Evolutionary conservation across 2,113 vertebrate genomes (phyloP).

Genomic region (Crotalus viridis): DNA sequence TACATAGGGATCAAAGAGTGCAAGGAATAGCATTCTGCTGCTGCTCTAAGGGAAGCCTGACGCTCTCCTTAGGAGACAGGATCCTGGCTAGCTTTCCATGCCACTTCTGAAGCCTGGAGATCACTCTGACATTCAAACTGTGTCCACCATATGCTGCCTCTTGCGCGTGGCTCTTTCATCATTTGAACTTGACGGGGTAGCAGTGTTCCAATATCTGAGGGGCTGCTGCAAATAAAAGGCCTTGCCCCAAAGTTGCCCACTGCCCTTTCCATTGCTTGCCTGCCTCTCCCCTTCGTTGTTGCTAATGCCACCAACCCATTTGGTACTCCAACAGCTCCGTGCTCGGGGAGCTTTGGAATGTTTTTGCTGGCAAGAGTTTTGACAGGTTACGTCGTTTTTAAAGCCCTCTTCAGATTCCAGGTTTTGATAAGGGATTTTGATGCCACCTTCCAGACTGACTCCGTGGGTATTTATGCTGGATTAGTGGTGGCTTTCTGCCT

Average conservation of each 20-base stretch:
- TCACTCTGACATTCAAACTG: background rate
- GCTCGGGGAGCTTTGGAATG: background rate
- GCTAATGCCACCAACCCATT: background rate
- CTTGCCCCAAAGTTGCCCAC: background rate
- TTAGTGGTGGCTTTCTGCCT: constrained; percentile 46
- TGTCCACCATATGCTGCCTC: background rate
- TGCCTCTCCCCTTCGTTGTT: background rate
- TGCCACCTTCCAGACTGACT: constrained; percentile 62
- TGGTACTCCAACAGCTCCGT: background rate
- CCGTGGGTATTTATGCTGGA: constrained; percentile 63
- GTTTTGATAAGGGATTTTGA: constrained; percentile 42
- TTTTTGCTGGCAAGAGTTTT: constrained; percentile 49
- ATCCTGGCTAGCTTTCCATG: background rate
- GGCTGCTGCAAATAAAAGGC: background rate
- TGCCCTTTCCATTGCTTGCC: background rate
- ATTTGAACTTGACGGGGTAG: background rate
- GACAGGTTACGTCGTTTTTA: constrained; percentile 37
- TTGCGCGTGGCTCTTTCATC: background rate
- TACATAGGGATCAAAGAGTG: background rate
- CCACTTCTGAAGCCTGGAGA: background rate
- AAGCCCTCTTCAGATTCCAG: constrained; percentile 39
- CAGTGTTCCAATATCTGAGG: background rate
- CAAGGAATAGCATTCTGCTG: background rate
- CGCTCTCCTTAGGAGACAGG: background rate
- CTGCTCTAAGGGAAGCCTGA: too few relatives aligned